These are phyloP conservation scores for Apodemus agrarius DNA, from an alignment of 2,797 vertebrate genomes.

Conservation along the genomic window DNA sequence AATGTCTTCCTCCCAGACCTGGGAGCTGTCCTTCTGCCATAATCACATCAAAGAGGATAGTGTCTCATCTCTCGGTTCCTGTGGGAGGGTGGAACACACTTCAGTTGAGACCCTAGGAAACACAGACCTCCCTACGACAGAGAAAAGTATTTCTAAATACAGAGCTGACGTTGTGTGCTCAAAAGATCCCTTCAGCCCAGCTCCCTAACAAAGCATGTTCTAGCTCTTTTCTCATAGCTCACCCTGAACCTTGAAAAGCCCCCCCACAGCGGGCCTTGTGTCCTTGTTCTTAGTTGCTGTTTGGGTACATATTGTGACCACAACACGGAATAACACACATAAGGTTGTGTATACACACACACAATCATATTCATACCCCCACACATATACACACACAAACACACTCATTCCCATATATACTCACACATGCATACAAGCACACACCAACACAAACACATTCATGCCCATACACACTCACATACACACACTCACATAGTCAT, in stretches of 20 bases:
- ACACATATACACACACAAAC: not conserved
- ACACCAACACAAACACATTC: not conserved
- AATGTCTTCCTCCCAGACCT: conserved; percentile 31
- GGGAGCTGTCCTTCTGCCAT: conserved; percentile 8
- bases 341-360: not conserved
- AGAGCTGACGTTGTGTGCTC: not conserved
- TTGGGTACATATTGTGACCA: not conserved
- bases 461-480: not conserved
- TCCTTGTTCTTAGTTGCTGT: conserved; percentile 21
- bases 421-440: not conserved
- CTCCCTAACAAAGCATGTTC: not conserved
- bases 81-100: not conserved
- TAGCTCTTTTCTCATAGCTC: not conserved
- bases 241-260: not conserved
- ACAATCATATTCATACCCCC: not conserved
- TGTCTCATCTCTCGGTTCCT: not conserved
- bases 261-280: not conserved
- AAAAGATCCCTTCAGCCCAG: not conserved
- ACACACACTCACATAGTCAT: not conserved
- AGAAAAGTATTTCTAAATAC: conserved; percentile 38
- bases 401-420: not conserved
- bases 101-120: conserved; percentile 15
- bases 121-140: not conserved
- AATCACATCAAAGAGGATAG: not conserved
- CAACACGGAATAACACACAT: not conserved